Percentiles rank a stretch among this genome's conserved stretches.
Conservation (phyloP, 2,888 invertebrate genomes). For the Crossocerus cetratus region DNA sequence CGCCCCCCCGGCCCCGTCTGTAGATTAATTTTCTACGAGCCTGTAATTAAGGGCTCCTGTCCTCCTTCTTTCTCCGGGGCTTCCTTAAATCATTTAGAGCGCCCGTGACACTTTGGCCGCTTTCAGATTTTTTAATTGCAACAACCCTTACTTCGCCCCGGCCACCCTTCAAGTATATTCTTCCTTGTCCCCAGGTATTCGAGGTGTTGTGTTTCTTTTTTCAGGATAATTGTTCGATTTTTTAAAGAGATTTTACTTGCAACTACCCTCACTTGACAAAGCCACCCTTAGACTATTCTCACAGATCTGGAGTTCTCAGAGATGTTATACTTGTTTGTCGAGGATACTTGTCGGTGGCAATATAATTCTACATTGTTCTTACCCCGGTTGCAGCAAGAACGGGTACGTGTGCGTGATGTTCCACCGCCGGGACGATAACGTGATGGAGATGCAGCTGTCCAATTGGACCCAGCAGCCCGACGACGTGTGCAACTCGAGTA, state of each 20-base stretch:
- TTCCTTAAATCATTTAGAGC: slow-evolving; percentile 16
- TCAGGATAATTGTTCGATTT: no score
- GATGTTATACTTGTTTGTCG: no score
- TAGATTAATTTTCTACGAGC: slow-evolving; percentile 23
- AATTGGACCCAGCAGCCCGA: slow-evolving; percentile 78
- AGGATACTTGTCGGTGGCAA: no score
- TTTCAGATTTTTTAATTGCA: not conserved
- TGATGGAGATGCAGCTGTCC: slow-evolving; percentile 86
- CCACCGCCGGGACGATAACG: slow-evolving; percentile 83
- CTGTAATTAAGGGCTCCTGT: slow-evolving; percentile 19
- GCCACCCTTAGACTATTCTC: no score
- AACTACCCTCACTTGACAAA: no score
- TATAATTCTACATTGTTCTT: slow-evolving; percentile 9
- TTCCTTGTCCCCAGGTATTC: no score
- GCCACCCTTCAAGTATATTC: no score
- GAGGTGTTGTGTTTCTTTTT: no score
- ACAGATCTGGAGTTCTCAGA: no score
- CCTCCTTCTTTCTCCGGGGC: not conserved
- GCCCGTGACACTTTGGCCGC: slow-evolving; percentile 1
- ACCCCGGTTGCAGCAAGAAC: slow-evolving; percentile 82
- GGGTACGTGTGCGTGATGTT: slow-evolving; percentile 88
- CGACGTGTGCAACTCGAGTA: slow-evolving; percentile 81
- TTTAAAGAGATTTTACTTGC: no score
- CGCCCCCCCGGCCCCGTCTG: slow-evolving; percentile 14
- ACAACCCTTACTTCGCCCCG: not conserved